Percentiles rank a stretch among this genome's conserved stretches.
phyloP scores from a whole-genome alignment of 2,888 invertebrate species.

The Caenorhabditis angaria region DNA sequence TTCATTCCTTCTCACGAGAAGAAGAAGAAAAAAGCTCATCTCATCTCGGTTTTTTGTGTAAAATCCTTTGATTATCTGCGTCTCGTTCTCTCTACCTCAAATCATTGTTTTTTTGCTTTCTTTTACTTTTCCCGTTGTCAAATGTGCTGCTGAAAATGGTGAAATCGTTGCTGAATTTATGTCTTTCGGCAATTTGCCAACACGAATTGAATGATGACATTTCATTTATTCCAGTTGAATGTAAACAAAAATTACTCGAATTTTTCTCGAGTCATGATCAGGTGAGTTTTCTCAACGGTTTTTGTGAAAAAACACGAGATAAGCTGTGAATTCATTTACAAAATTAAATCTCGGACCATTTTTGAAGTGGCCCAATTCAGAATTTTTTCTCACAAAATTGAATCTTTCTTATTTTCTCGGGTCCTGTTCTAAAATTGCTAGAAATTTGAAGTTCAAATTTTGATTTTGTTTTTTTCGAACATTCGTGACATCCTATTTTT shows the following conservation, averaged over 20 bases:
- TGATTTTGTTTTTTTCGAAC: neutral
- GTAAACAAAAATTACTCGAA: slow-evolving; percentile 64
- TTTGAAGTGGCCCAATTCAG: too few relatives aligned
- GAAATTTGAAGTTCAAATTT: too few relatives aligned
- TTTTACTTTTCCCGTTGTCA: neutral
- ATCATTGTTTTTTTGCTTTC: neutral
- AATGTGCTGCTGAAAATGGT: slow-evolving; percentile 49
- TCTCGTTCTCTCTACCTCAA: neutral
- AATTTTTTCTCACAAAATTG: too few relatives aligned
- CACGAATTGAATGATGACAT: slow-evolving; percentile 56
- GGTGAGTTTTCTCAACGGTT: slow-evolving; percentile 28
- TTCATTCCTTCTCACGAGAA: neutral
- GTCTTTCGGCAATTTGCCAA: slow-evolving; percentile 62
- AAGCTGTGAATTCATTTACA: too few relatives aligned
- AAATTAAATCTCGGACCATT: too few relatives aligned
- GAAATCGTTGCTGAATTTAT: slow-evolving; percentile 61
- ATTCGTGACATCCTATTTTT: too few relatives aligned
- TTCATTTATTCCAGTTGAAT: slow-evolving; percentile 61
- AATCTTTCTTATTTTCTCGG: too few relatives aligned
- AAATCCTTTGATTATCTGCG: neutral
- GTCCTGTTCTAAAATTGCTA: too few relatives aligned
- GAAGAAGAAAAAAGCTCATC: too few relatives aligned
- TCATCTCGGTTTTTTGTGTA: neutral
- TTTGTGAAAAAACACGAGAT: slow-evolving; percentile 8
- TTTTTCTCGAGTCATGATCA: slow-evolving; percentile 69